Conservation (phyloP, 2,113 vertebrate genomes). For the Grantiella picta region DNA sequence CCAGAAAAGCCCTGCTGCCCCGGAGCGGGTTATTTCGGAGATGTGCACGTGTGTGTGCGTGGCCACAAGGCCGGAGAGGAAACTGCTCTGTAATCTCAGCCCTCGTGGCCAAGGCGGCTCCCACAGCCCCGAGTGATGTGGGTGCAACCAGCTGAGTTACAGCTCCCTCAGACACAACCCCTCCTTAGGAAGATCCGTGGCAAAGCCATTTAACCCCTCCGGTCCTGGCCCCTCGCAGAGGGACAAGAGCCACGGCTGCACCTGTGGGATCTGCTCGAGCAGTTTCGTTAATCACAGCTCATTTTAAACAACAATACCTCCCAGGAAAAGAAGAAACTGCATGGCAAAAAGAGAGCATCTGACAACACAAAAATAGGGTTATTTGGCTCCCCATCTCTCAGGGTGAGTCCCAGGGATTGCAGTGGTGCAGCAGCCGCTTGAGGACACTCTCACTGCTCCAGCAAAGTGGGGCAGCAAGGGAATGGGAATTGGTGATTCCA, state of each 20-base stretch:
- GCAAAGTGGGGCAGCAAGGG: background rate
- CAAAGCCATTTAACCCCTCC: background rate
- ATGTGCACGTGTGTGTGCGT: fast-evolving
- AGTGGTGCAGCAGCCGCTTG: background rate
- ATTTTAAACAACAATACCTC: background rate
- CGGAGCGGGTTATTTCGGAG: background rate
- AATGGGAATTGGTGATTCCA: background rate
- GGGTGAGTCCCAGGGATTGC: fast-evolving
- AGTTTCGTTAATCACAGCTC: background rate
- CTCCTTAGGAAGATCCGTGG: background rate
- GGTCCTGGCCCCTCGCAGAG: fast-evolving
- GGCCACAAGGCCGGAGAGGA: background rate
- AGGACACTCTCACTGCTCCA: conserved; percentile 9
- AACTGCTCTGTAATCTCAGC: conserved; percentile 23
- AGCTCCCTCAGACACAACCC: background rate
- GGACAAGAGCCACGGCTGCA: fast-evolving
- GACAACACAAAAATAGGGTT: background rate
- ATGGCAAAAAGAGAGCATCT: background rate
- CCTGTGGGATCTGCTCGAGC: fast-evolving
- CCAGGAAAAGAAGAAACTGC: background rate
- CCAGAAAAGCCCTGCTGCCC: background rate
- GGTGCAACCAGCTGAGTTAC: background rate
- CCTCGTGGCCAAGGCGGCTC: background rate
- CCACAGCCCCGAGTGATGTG: conserved; percentile 37
- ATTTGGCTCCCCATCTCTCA: background rate